phyloP scores from a whole-genome alignment of 2,113 vertebrate species.

The Apodemus speciosus region DNA sequence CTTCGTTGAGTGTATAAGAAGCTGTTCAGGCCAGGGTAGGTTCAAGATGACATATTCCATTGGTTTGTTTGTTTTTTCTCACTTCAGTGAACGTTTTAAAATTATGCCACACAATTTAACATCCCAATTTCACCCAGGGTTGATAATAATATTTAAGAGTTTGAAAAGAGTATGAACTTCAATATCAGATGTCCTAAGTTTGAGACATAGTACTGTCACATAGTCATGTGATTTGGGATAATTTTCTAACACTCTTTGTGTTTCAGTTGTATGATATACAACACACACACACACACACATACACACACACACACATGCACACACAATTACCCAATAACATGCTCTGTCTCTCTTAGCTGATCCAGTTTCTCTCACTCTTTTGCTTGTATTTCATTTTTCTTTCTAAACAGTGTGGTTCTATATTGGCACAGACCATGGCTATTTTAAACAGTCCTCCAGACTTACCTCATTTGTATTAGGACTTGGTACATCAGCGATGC shows the following conservation, averaged over 20 bases:
- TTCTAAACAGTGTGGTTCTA: too few relatives aligned
- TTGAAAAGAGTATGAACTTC: background rate
- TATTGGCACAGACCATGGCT: too few relatives aligned
- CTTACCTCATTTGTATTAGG: too few relatives aligned
- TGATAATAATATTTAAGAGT: background rate
- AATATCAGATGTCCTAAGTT: background rate
- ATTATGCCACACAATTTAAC: background rate
- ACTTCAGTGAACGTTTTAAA: background rate
- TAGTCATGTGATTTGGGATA: background rate
- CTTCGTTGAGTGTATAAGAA: background rate
- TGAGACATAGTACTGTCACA: constrained; percentile 38
- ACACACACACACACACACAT: background rate
- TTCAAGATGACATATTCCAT: background rate
- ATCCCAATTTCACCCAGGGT: background rate
- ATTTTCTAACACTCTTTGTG: constrained; percentile 51
- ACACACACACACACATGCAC: background rate
- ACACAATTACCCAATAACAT: background rate
- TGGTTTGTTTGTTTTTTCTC: background rate
- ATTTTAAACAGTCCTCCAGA: too few relatives aligned
- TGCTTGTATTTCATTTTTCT: background rate
- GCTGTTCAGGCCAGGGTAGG: background rate
- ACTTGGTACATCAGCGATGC: too few relatives aligned
- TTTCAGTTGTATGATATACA: constrained; percentile 9
- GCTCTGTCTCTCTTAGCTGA: background rate
- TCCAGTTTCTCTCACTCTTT: background rate